Evolutionary conservation across 2,888 invertebrate genomes (phyloP), one percentile per base, ranked within the genome.

Genomic region (Elysia crispata): DNA sequence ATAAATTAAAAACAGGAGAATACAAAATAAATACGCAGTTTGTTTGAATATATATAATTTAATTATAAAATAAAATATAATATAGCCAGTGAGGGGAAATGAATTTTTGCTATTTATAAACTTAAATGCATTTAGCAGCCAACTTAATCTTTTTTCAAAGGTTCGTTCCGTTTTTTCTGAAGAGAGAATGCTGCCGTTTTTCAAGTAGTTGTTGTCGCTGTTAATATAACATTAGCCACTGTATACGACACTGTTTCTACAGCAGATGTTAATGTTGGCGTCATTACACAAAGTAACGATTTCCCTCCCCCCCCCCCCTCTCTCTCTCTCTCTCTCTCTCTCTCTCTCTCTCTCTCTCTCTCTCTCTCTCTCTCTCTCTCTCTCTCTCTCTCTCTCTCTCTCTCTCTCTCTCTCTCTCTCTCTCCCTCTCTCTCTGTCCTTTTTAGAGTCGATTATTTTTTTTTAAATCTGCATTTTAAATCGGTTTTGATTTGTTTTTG

Each of bases 291-390:
- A 5, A 23, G 11, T 11, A 6, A 6, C 11, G 3, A 41, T 41
- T 3, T 20, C 25, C 1, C 25, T 25, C 5, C 15, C 6, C 1
- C 6, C 5, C 6, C 67, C 6, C 23, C 25, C 23, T 67, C 30
- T 28, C 23, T 23, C 30, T 30, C 23, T 70, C 70, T 70, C 70
- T 70, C 70, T 74, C 60, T 74, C 74, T 74, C 60, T 74, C 74
- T 57, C 31, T 15, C 73, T 57, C 60, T 1, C 60, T 60, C 31
- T 74, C 74, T 73, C 54, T 50, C 6, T 73, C 25, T 73, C 73
- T 50, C 25, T 62, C 41, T 75, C 5, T 67, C 1, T 67, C 67
- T 15, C 15, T 28, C 1, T 28, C 5, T 28, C 67, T 28, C 23
- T 67, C 23, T 67, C 30, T 28, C 23, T 23, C 30, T 30, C 23